These are phyloP conservation scores for Ahaetulla prasina DNA, from an alignment of 2,113 vertebrate species.

Conservation along the genomic window DNA sequence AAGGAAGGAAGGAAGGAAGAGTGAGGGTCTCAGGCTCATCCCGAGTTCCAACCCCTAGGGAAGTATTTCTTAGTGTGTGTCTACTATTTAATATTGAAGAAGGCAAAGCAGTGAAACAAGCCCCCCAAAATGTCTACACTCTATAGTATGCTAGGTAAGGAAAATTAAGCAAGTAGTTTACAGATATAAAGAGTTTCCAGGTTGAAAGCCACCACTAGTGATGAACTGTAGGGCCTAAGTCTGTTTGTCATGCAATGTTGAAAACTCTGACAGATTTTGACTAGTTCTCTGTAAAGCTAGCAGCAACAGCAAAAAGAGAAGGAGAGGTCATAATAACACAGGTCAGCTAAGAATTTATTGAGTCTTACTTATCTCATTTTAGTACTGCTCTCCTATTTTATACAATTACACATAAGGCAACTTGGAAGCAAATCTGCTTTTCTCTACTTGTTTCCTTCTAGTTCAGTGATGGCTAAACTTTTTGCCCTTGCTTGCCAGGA, in stretches of 20 bases:
- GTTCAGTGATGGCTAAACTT: no score
- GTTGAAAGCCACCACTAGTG: not conserved
- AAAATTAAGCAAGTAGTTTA: not conserved
- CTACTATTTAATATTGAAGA: not conserved
- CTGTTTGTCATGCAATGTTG: not conserved
- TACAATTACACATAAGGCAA: slow-evolving; percentile 19
- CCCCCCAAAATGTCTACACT: not conserved
- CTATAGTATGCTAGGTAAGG: not conserved
- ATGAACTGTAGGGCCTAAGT: not conserved
- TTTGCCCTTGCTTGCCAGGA: no score
- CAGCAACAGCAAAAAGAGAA: not conserved
- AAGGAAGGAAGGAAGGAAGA: not conserved
- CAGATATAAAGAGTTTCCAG: not conserved
- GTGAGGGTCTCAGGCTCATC: not conserved
- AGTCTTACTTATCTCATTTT: slow-evolving; percentile 37
- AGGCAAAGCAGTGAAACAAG: not conserved
- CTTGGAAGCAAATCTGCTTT: slow-evolving; percentile 16
- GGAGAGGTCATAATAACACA: not conserved
- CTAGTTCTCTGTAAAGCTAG: not conserved
- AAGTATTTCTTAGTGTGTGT: not conserved
- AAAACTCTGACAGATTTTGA: not conserved
- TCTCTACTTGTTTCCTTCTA: slow-evolving; percentile 1
- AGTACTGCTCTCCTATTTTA: slow-evolving; percentile 24
- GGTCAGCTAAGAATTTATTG: not conserved
- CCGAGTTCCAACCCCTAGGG: not conserved